Base-by-base conservation (phyloP, 2,797 vertebrate genomes). In the Falco concolor region DNA sequence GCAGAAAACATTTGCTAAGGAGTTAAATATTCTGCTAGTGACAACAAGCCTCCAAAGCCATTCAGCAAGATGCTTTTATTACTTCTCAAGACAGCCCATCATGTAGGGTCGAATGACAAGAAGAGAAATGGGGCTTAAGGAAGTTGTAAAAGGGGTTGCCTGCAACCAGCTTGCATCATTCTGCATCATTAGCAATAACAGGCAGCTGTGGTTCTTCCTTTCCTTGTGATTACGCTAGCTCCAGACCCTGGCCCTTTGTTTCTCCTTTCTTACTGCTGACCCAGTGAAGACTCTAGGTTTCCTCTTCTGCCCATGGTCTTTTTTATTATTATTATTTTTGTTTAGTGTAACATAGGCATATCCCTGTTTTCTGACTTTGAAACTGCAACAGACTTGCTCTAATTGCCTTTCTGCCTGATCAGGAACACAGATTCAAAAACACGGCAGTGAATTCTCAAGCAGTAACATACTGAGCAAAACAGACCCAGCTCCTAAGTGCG, bases 371-470 rank as follows among this genome's bases (percentile, higher is more conserved):
- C 49, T 67, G 24, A 34, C 60, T 84, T 77, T 69, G 49, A 57
- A 79, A 32, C 21, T 34, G 49, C 59, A 67, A 34, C 25, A 44
- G 40, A 49, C 32, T 83, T 52, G 23, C 34, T 32, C 27, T 32
- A 24, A 44, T 34, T 57, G 44, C 24, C 42, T 76, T 61, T 65
- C 44, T 67, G 42, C 63, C 68, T 72, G n/a, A 32, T 72, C 22
- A 23, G 24, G 54, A 74, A 20, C 16, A 6, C 19, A 13, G 23
- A 54, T 87, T 90, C 47, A 61, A 57, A 92, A 80, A 36, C 4
- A 16, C 1, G 0, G 0, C 0, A 1, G 22, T 60, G 52, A 79
- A 63, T 53, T 82, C 56, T 84, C 47, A 45, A 57, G 40, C 15
- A 63, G 69, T 32, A 61, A 36, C 28, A 5, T 6, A 19, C 44